These are phyloP conservation scores for Homarus americanus DNA, from an alignment of 1,140 invertebrate genomes.

Conservation along the genomic window DNA sequence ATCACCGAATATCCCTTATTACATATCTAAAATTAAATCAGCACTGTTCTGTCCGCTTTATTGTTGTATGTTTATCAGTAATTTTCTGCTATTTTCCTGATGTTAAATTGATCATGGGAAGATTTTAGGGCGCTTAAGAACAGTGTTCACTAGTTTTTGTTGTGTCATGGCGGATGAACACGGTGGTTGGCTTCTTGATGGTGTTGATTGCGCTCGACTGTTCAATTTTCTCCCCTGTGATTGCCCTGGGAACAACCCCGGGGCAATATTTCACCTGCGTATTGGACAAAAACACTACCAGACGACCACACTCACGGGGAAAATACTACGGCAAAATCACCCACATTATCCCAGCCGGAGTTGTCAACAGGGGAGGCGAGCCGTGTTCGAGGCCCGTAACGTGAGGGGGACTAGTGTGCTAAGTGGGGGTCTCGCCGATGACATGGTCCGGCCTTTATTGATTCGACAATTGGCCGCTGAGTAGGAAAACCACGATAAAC, in stretches of 20 bases:
- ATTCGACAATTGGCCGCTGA: slow-evolving; percentile 36
- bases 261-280: background rate
- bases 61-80: background rate
- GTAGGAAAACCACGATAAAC: slow-evolving; percentile 1
- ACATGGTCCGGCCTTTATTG: slow-evolving; percentile 6
- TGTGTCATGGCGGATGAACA: background rate
- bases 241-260: background rate
- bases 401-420: background rate
- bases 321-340: background rate
- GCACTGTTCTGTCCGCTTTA: background rate
- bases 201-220: slow-evolving; percentile 6
- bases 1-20: background rate
- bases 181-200: background rate
- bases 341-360: background rate
- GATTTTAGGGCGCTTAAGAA: background rate
- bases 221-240: background rate
- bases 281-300: background rate
- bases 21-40: slow-evolving; percentile 52
- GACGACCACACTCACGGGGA: slow-evolving; percentile 8
- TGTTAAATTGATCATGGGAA: slow-evolving; percentile 26
- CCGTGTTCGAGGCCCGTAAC: background rate
- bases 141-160: background rate
- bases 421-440: background rate
- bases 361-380: background rate
- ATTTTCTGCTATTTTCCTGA: slow-evolving; percentile 18